Percentiles rank a stretch among this genome's conserved stretches.
These are phyloP conservation scores for Macrosoma leucophasiata DNA, from an alignment of 2,888 invertebrate genomes.

Conservation along the genomic window DNA sequence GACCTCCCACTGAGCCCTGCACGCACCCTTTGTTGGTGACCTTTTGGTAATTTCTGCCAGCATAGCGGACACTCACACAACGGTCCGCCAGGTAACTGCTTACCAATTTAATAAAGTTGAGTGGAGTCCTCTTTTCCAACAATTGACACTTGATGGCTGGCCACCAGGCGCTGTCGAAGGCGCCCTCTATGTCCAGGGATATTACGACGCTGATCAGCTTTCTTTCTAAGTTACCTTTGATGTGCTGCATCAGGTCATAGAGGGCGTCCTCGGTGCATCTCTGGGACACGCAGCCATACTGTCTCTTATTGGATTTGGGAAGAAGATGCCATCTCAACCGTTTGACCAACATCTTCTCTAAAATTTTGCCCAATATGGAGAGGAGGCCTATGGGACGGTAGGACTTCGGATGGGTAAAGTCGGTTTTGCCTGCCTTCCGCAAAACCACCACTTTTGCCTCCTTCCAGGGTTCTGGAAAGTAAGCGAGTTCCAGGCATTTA, in stretches of 20 bases:
- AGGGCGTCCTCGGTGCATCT: slow-evolving; percentile 22
- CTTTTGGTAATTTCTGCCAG: too few species aligned
- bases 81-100: too few species aligned
- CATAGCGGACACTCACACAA: too few species aligned
- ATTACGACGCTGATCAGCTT: too few species aligned
- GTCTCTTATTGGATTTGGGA: slow-evolving; percentile 10
- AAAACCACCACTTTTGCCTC: background rate
- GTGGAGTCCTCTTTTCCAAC: background rate
- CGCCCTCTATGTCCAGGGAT: slow-evolving; percentile 15
- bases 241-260: slow-evolving; percentile 14
- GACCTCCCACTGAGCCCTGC: too few species aligned
- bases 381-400: slow-evolving; percentile 19
- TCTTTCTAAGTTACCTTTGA: slow-evolving; percentile 1
- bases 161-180: slow-evolving; percentile 28
- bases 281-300: slow-evolving; percentile 23
- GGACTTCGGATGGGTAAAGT: slow-evolving; percentile 12
- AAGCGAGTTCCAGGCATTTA: slow-evolving; percentile 7
- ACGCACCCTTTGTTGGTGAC: too few species aligned
- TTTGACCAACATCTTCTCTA: slow-evolving; percentile 14
- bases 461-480: slow-evolving; percentile 17
- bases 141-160: slow-evolving; percentile 12
- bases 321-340: slow-evolving; percentile 12
- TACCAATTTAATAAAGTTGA: too few species aligned
- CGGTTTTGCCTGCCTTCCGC: background rate
- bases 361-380: slow-evolving; percentile 11